Evolutionary conservation across 2,797 vertebrate species (phyloP), one percentile per base, ranked within the genome.

Genomic region (Momotus momota): DNA sequence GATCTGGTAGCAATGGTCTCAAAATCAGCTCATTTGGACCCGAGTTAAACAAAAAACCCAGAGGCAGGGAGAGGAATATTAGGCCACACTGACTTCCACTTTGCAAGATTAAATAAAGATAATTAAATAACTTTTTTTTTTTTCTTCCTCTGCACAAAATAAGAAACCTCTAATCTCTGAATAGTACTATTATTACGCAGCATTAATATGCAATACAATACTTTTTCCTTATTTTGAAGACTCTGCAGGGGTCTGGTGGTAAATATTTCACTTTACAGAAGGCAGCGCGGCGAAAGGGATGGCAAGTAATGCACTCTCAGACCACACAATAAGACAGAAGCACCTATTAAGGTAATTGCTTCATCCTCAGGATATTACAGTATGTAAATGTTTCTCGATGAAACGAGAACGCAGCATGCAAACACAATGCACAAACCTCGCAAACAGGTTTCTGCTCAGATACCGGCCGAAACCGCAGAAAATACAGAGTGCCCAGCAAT

Each of bases 211-310:
- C 71, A 72, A 20, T 58, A 27, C 38, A 46, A 89, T 45, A 70
- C 10, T 78, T 89, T 91, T 73, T 54, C 49, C 61, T 45, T 46
- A 54, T 74, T 89, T 69, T 74, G 57, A 87, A 87, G 75, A 62
- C 61, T 48, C 64, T 64, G 81, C 86, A 61, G 89, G 69, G 83
- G 26, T 23, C 62, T 58, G 10, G 27, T 73, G 43, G 82, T 72
- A 94, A 94, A 90, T 62, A 85, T 74, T 92, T 64, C 75, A 90
- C 70, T 89, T 92, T 72, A 40, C 20, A 69, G 49, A 91, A 86
- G 61, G 64, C 33, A 72, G 49, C 72, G 20, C 35, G n/a, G n/a
- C 67, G 54, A 78, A 89, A 79, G 62, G 48, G 65, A 83, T 35
- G 58, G 57, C n/a, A 79, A 86, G 46, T 49, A 57, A 57, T 7